A percentile compares a stretch with the other conserved stretches of the same genome.
phyloP scores from a whole-genome alignment of 2,888 invertebrate species.

The Pammene fasciana region DNA sequence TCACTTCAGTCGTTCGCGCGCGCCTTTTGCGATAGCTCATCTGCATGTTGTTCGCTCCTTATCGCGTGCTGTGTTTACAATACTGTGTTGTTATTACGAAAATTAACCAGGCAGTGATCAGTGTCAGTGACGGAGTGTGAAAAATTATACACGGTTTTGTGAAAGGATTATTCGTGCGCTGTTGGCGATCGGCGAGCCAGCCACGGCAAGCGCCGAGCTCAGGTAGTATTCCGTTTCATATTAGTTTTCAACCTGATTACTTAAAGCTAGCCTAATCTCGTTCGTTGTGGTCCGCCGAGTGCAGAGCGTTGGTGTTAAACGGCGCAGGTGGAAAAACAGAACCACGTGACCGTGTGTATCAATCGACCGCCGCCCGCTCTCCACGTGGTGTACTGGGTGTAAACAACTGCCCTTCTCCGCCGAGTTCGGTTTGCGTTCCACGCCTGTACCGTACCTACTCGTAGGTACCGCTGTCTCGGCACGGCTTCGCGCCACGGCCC shows the following conservation, averaged over 20 bases:
- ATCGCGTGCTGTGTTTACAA: slow-evolving; percentile 77
- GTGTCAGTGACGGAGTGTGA: slow-evolving; percentile 64
- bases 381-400: slow-evolving; percentile 70
- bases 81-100: slow-evolving; percentile 71
- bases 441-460: slow-evolving; percentile 14
- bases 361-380: slow-evolving; percentile 58
- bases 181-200: slow-evolving; percentile 64
- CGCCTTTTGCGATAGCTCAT: slow-evolving; percentile 66
- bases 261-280: slow-evolving; percentile 56
- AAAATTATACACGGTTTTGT: slow-evolving; percentile 48
- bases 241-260: slow-evolving; percentile 74
- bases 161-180: slow-evolving; percentile 51
- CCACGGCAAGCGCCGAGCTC: slow-evolving; percentile 78
- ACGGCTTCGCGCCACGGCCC: slow-evolving; percentile 30
- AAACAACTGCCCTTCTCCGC: slow-evolving; percentile 44
- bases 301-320: slow-evolving; percentile 50
- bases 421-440: slow-evolving; percentile 24
- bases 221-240: slow-evolving; percentile 69
- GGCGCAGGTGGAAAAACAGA: slow-evolving; percentile 61
- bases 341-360: slow-evolving; percentile 73
- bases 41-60: slow-evolving; percentile 57
- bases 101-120: slow-evolving; percentile 62
- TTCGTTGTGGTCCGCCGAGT: slow-evolving; percentile 50
- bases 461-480: slow-evolving; percentile 10
- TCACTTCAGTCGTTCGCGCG: slow-evolving; percentile 73